Base-by-base conservation (phyloP, 2,888 invertebrate species). In the Trimorus sp. region DNA sequence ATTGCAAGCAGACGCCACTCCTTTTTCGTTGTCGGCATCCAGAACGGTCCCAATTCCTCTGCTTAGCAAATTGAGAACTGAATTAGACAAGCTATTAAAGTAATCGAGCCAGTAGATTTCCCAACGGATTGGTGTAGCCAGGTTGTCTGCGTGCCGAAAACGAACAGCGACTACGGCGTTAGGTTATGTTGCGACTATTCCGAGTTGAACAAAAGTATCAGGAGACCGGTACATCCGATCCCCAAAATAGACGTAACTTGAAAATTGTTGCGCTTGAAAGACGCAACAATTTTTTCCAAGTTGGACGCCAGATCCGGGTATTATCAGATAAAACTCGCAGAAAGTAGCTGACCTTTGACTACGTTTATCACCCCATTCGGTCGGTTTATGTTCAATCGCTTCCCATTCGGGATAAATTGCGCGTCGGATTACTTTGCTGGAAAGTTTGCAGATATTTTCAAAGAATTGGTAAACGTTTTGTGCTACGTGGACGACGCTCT, bases 91-190 rank as follows among this genome's bases (percentile, higher is more conserved):
- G 60, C 84, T 90, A 85, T 74, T 84, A 49, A 71, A 1, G 86
- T 90, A 7, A 90, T 90, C 53, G 79, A 83, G 37, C 66, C 80
- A 5, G 87, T 90, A 0, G 82, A 87, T 12, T 80, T 84, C 66
- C 87, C 87, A 4, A 89, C 89, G 0, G 87, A 86, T 0, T 91
- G 90, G 89, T 90, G 89, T 75, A 85, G 88, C 7, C 87, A 87
- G 0, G 88, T 91, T 69, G 91, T 91, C 0, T 85, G 88, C 3
- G 89, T 87, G 0, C 85, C 84, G 5, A 89, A 89, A 79, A 73
- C 26, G 45, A 84, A 76, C 15, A 71, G 54, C 49, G 36, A 60
- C 8, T 54, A 54, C 1, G 63, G 63, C 7, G 63, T 89, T 16
- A 58, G 88, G 16, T 16, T 89, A n/a, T 89, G 88, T 69, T 79